These are phyloP conservation scores for Phymorhynchus buccinoides DNA, from an alignment of 1,140 invertebrate species.

Conservation along the genomic window DNA sequence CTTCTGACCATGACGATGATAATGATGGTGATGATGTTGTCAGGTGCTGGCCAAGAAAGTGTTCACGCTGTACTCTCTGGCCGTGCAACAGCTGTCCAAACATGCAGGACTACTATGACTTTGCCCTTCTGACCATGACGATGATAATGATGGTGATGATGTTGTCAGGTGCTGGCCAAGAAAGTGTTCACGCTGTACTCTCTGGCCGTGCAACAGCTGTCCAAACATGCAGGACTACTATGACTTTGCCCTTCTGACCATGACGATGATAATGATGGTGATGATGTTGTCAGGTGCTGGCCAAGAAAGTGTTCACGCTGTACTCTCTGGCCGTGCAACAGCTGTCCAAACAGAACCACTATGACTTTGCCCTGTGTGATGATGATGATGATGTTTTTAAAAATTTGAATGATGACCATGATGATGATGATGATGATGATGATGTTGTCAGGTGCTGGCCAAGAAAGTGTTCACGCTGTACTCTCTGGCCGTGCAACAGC, in stretches of 20 bases:
- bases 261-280: too few relatives aligned
- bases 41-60: constrained; percentile 90
- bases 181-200: constrained; percentile 96
- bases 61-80: too few relatives aligned
- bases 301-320: constrained; percentile 92
- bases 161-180: constrained; percentile 81
- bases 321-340: constrained; percentile 94
- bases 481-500: constrained; percentile 90
- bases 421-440: too few relatives aligned
- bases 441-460: constrained; percentile 79
- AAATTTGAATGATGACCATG: too few relatives aligned
- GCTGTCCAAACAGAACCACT: constrained; percentile 92
- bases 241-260: constrained; percentile 70
- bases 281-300: constrained; percentile 78
- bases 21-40: constrained; percentile 74
- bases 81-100: too few relatives aligned
- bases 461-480: constrained; percentile 95
- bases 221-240: constrained; percentile 92
- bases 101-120: too few relatives aligned
- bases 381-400: too few relatives aligned
- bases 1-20: too few relatives aligned
- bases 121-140: too few relatives aligned
- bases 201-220: constrained; percentile 91
- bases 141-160: too few relatives aligned
- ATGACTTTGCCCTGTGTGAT: constrained; percentile 89